A percentile compares a stretch with the other conserved stretches of the same genome.
Conservation (phyloP, 2,113 vertebrate genomes). For the Gymnorhina tibicen region DNA sequence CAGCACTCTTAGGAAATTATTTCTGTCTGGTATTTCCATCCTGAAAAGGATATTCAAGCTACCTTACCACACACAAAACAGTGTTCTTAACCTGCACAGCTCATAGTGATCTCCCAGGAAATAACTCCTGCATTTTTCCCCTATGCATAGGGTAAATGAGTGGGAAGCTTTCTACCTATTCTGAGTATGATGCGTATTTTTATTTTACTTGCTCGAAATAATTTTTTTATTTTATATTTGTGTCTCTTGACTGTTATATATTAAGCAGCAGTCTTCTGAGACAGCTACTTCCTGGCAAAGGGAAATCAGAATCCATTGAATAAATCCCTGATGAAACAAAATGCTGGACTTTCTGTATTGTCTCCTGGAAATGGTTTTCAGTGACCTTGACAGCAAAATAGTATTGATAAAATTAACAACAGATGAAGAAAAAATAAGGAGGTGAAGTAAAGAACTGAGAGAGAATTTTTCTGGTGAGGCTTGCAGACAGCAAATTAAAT, state of each 20-base stretch:
- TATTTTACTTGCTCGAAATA: background rate
- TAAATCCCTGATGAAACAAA: background rate
- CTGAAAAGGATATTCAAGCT: background rate
- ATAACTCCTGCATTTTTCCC: background rate
- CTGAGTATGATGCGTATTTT: background rate
- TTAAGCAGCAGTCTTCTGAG: background rate
- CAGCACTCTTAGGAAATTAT: background rate
- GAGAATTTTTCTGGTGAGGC: background rate
- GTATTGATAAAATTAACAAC: background rate
- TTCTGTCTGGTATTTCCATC: conserved; percentile 17
- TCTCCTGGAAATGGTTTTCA: background rate
- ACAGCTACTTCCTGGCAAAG: background rate
- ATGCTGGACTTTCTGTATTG: background rate
- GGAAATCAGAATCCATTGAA: background rate
- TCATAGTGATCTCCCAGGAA: background rate
- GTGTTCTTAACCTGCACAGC: background rate
- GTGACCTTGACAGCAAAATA: background rate
- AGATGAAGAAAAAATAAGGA: background rate
- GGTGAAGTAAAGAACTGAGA: background rate
- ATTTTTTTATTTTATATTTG: background rate
- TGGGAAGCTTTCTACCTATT: background rate
- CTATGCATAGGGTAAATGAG: background rate
- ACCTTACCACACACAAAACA: background rate
- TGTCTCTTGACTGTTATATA: background rate
- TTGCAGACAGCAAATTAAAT: background rate